Conservation (phyloP, 2,113 vertebrate species). For the Lophura nycthemera region DNA sequence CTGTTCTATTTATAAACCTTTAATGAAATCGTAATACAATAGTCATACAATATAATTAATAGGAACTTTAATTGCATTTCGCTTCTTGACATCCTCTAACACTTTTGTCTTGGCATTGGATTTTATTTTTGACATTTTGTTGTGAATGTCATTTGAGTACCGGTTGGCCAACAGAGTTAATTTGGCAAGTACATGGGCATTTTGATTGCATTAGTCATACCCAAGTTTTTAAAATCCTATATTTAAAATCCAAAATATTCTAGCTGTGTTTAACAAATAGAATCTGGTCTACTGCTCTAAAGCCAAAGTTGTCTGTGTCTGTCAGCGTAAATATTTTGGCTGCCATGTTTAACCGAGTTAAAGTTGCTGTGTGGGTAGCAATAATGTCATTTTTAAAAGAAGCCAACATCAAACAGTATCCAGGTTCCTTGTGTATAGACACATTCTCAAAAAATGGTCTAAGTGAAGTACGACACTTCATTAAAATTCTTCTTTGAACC, state of each 20-base stretch:
- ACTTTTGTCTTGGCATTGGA: slow-evolving; percentile 36
- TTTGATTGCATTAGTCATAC: not conserved
- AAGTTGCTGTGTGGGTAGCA: not conserved
- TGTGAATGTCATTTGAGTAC: slow-evolving; percentile 16
- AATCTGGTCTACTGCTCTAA: not conserved
- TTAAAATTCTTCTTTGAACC: not conserved
- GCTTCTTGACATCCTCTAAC: not conserved
- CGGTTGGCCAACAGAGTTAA: not conserved
- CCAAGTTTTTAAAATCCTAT: not conserved
- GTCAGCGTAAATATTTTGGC: not conserved
- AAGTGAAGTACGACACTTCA: not conserved
- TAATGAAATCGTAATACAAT: not conserved
- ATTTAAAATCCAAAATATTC: not conserved
- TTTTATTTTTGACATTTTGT: slow-evolving; percentile 39
- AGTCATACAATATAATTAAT: not conserved
- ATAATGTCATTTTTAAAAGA: not conserved
- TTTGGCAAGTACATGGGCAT: not conserved
- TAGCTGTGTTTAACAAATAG: not conserved
- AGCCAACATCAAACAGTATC: not conserved
- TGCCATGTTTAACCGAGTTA: not conserved
- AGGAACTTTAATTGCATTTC: not conserved
- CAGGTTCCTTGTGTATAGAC: not conserved
- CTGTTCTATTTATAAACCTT: slow-evolving; percentile 34
- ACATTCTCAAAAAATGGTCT: not conserved
- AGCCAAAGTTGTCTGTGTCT: not conserved